A percentile compares a stretch with the other conserved stretches of the same genome.
phyloP scores from a whole-genome alignment of 2,113 vertebrate species.

The Butastur rufipennis region DNA sequence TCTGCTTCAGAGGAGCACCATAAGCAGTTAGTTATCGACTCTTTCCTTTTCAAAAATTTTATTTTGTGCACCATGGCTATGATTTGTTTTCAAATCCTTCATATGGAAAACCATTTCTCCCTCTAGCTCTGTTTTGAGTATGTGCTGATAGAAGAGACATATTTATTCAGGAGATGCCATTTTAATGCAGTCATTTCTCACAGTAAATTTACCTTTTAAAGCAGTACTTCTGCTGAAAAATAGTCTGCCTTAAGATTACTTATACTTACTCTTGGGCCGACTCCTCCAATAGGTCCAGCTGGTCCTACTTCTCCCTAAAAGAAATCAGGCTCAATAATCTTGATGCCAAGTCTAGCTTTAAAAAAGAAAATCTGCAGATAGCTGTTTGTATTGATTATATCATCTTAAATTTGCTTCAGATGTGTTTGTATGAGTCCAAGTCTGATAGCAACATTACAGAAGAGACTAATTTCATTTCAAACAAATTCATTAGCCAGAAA shows the following conservation, averaged over 20 bases:
- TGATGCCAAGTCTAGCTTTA: background rate
- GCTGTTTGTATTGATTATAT: background rate
- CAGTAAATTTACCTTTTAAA: background rate
- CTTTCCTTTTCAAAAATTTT: background rate
- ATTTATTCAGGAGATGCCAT: background rate
- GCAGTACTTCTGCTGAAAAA: background rate
- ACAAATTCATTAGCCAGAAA: background rate
- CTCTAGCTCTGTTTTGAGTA: background rate
- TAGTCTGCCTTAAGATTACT: background rate
- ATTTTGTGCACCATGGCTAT: background rate
- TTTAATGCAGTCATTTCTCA: background rate
- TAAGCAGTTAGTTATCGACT: background rate
- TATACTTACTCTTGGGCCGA: constrained; percentile 85
- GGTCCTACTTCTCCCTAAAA: constrained; percentile 92
- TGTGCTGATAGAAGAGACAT: background rate
- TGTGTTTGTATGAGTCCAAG: background rate
- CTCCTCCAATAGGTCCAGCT: constrained; percentile 81
- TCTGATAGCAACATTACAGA: background rate
- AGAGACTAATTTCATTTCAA: background rate
- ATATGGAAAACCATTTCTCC: background rate
- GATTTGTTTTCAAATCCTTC: background rate
- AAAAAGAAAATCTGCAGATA: background rate
- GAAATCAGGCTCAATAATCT: background rate
- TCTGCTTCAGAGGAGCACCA: background rate
- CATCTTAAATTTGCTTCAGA: background rate